Percentiles rank a stretch among this genome's conserved stretches.
phyloP scores from a whole-genome alignment of 2,888 invertebrate genomes.

The Erannis defoliaria region DNA sequence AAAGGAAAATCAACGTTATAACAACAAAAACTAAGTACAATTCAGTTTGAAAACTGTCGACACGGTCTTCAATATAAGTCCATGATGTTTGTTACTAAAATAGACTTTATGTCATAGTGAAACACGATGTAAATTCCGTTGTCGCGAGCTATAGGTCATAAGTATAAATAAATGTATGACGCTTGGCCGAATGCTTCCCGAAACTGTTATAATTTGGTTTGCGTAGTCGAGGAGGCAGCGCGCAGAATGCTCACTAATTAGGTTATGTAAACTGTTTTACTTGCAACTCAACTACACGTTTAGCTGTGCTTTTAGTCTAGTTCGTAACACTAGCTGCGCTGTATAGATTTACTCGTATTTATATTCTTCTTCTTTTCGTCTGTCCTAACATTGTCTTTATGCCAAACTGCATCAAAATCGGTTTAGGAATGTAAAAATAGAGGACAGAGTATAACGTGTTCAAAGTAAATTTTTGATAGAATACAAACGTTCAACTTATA shows the following conservation, averaged over 20 bases:
- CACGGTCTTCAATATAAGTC: neutral
- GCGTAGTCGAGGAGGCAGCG: constrained; percentile 22
- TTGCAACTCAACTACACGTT: neutral
- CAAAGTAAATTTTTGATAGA: too few relatives aligned
- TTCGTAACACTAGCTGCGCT: neutral
- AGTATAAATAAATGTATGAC: constrained; percentile 42
- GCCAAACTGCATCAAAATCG: too few relatives aligned
- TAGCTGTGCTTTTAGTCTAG: neutral
- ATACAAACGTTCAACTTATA: too few relatives aligned
- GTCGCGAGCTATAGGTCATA: constrained; percentile 35
- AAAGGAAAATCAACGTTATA: neutral
- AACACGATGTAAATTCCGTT: constrained; percentile 12
- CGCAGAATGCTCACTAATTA: constrained; percentile 25
- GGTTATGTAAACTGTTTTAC: constrained; percentile 16
- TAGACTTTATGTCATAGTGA: constrained; percentile 1
- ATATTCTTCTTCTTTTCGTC: too few relatives aligned
- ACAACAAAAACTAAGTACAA: neutral
- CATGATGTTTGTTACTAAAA: constrained; percentile 2
- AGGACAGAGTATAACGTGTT: too few relatives aligned
- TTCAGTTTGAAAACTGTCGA: constrained; percentile 10
- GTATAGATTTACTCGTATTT: too few relatives aligned
- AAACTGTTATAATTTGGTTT: constrained; percentile 37
- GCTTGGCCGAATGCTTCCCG: constrained; percentile 35
- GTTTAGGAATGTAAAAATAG: too few relatives aligned
- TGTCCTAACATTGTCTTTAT: too few relatives aligned